Percentiles rank a stretch among this genome's conserved stretches.
These are phyloP conservation scores for Gasterosteus aculeatus DNA, from an alignment of 2,113 vertebrate species.

Conservation along the genomic window DNA sequence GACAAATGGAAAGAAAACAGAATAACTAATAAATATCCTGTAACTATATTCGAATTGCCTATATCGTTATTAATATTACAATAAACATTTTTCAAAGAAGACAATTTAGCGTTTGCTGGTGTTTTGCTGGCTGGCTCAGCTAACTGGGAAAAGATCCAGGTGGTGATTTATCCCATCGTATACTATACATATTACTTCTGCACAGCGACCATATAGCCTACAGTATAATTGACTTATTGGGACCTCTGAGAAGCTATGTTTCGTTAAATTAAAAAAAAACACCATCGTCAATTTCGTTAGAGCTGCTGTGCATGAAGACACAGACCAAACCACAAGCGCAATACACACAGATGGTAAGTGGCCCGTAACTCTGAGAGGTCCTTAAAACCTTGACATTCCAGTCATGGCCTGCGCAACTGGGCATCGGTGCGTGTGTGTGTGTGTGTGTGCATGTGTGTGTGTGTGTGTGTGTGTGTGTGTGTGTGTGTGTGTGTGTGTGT, in stretches of 20 bases:
- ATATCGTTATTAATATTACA: not conserved
- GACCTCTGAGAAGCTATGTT: not conserved
- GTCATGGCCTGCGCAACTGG: not conserved
- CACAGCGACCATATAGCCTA: not conserved
- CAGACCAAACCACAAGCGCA: not conserved
- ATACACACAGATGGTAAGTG: not conserved
- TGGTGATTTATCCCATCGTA: not conserved
- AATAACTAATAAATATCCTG: not conserved
- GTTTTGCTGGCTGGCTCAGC: too few relatives aligned
- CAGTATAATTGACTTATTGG: not conserved
- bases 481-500: conserved; percentile 3
- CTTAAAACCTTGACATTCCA: conserved; percentile 17
- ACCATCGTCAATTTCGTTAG: not conserved
- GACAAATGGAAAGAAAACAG: conserved; percentile 27
- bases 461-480: conserved; percentile 4
- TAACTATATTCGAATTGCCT: not conserved
- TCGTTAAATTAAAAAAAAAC: not conserved
- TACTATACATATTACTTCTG: not conserved
- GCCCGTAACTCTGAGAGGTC: not conserved
- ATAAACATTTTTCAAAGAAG: not conserved
- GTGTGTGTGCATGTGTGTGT: conserved; percentile 7
- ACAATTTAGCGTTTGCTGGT: too few relatives aligned
- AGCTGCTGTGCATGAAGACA: not conserved
- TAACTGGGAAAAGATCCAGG: too few relatives aligned
- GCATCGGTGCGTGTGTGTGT: not conserved